These are phyloP conservation scores for Elephantulus edwardii DNA, from an alignment of 2,113 vertebrate species.

Conservation along the genomic window DNA sequence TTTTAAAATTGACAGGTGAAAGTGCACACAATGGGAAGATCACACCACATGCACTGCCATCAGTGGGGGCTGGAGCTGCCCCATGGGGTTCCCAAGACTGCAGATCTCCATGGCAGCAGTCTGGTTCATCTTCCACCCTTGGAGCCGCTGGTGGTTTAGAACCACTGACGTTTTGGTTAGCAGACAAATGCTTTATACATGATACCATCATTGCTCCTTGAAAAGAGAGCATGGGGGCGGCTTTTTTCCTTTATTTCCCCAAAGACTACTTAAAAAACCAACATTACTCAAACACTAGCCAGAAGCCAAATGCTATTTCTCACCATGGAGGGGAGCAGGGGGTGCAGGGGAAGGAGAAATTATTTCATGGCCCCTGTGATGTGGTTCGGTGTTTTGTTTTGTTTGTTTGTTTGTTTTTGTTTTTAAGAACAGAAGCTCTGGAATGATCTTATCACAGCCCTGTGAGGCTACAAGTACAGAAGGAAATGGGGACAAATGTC, in stretches of 20 bases:
- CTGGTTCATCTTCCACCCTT: neutral
- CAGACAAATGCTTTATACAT: neutral
- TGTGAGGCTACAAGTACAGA: slow-evolving; percentile 35
- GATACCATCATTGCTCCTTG: neutral
- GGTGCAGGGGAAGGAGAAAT: no score
- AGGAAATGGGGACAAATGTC: slow-evolving; percentile 28
- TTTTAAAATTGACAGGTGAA: slow-evolving; percentile 24
- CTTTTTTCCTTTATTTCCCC: neutral
- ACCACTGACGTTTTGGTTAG: neutral
- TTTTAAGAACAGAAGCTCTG: slow-evolving; percentile 43
- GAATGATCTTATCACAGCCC: neutral
- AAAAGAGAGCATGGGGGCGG: neutral
- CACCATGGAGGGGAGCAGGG: neutral
- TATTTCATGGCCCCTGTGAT: no score
- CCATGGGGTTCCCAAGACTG: neutral
- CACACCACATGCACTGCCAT: neutral
- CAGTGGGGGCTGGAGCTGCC: neutral
- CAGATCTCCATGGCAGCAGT: neutral
- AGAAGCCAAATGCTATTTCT: slow-evolving; percentile 22
- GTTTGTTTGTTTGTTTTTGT: slow-evolving; percentile 22
- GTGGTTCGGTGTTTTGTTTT: neutral
- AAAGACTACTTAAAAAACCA: neutral
- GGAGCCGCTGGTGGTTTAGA: neutral
- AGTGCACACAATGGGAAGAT: slow-evolving; percentile 17
- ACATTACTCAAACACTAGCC: neutral